Conservation (phyloP, 2,113 vertebrate species). For the Aldabrachelys gigantea region DNA sequence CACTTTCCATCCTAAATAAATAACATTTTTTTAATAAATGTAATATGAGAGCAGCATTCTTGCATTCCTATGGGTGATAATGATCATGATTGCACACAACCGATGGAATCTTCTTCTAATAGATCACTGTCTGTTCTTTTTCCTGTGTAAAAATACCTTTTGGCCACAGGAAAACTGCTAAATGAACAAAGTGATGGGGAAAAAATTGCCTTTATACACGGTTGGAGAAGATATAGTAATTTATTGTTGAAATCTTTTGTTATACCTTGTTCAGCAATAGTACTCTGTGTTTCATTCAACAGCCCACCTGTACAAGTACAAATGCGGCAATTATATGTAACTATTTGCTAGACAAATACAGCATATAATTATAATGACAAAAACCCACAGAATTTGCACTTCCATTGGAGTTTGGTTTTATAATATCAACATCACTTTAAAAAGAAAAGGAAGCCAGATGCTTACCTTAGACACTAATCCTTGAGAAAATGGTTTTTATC, state of each 20-base stretch:
- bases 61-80: conserved; percentile 4
- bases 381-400: conserved; percentile 43
- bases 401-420: conserved; percentile 31
- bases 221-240: conserved; percentile 63
- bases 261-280: conserved; percentile 55
- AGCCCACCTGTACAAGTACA: conserved; percentile 46
- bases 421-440: conserved; percentile 55
- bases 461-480: conserved; percentile 28
- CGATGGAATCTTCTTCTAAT: conserved; percentile 39
- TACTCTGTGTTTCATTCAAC: conserved; percentile 55
- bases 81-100: conserved; percentile 17
- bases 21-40: background rate
- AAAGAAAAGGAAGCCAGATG: conserved; percentile 25
- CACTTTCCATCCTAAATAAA: background rate
- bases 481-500: background rate
- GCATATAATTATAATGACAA: conserved; percentile 64
- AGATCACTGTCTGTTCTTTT: conserved; percentile 36
- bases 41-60: background rate
- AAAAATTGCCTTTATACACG: conserved; percentile 45
- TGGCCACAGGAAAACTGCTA: conserved; percentile 53
- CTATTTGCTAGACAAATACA: conserved; percentile 59
- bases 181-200: conserved; percentile 57
- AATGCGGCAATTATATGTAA: conserved; percentile 54
- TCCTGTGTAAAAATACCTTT: conserved; percentile 60
- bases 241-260: conserved; percentile 54